phyloP scores from a whole-genome alignment of 1,140 invertebrate genomes.

The fruit fly (Drosophila melanogaster) region DNA sequence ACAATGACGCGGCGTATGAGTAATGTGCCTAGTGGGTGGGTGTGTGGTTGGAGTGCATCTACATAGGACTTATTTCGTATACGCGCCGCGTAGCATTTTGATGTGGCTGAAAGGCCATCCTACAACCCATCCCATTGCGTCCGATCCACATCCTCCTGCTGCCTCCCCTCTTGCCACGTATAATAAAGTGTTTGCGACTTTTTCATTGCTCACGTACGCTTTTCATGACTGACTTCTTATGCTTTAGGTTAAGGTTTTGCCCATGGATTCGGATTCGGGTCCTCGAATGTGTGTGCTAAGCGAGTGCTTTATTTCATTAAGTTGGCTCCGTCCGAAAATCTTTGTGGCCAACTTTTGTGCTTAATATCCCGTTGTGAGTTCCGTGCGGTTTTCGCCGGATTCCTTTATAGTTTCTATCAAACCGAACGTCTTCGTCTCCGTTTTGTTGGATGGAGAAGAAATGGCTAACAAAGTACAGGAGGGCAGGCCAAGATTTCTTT shows the following conservation, averaged over 20 bases:
- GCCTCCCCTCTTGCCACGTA: constrained; percentile 38
- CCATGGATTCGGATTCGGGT: constrained; percentile 10
- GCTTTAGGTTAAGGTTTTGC: constrained; percentile 62
- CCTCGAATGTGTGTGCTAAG: constrained; percentile 39
- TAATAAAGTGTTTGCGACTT: constrained; percentile 83
- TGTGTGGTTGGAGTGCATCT: constrained; percentile 47
- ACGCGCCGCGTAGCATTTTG: constrained; percentile 80
- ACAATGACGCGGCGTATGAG: constrained; percentile 80
- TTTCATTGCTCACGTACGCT: constrained; percentile 83
- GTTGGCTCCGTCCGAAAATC: constrained; percentile 68
- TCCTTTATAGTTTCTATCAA: constrained; percentile 70
- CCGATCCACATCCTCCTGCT: too few species aligned
- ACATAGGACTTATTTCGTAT: constrained; percentile 79
- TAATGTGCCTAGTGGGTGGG: constrained; percentile 55
- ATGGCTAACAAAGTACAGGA: constrained; percentile 31
- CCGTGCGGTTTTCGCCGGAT: constrained; percentile 62
- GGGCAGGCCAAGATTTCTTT: constrained; percentile 42
- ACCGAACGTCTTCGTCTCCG: constrained; percentile 7
- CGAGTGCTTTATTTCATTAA: constrained; percentile 83
- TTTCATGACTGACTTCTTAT: constrained; percentile 80
- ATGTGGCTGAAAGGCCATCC: constrained; percentile 47
- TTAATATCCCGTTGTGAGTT: constrained; percentile 78
- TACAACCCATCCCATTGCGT: too few species aligned
- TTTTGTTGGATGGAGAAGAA: constrained; percentile 6
- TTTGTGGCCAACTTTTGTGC: constrained; percentile 70